phyloP scores from a whole-genome alignment of 1,140 invertebrate genomes.

The Eumaeus atala region DNA sequence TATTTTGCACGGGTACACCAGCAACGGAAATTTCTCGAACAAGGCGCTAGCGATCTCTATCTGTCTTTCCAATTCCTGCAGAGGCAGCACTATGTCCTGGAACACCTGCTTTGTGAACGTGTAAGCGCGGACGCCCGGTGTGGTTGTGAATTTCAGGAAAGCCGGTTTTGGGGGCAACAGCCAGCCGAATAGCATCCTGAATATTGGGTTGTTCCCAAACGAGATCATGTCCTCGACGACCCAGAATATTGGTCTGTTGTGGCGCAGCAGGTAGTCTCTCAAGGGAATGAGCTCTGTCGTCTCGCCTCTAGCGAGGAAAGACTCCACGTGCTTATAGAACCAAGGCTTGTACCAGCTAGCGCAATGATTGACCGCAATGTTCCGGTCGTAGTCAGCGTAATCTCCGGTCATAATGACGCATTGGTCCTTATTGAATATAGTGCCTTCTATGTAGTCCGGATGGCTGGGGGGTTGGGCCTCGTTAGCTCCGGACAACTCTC shows the following conservation, averaged over 20 bases:
- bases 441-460: slow-evolving; percentile 86
- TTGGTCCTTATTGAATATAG: slow-evolving; percentile 79
- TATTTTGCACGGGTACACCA: slow-evolving; percentile 87
- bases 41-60: slow-evolving; percentile 80
- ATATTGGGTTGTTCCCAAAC: slow-evolving; percentile 87
- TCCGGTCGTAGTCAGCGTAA: slow-evolving; percentile 58
- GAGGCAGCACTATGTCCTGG: slow-evolving; percentile 88
- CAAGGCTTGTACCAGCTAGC: slow-evolving; percentile 89
- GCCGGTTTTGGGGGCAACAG: slow-evolving; percentile 88
- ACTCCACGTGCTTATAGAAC: slow-evolving; percentile 88
- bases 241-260: slow-evolving; percentile 89
- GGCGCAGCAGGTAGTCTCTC: slow-evolving; percentile 86
- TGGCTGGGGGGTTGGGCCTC: slow-evolving; percentile 75
- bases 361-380: slow-evolving; percentile 78
- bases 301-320: slow-evolving; percentile 61
- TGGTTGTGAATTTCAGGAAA: slow-evolving; percentile 87
- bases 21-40: slow-evolving; percentile 85
- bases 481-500: slow-evolving; percentile 74
- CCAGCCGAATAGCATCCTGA: slow-evolving; percentile 86
- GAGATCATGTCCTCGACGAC: slow-evolving; percentile 88
- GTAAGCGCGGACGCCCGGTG: slow-evolving; percentile 82
- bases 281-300: slow-evolving; percentile 84
- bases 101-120: slow-evolving; percentile 89
- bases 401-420: slow-evolving; percentile 86
- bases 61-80: slow-evolving; percentile 78